These are phyloP conservation scores for Conus betulinus DNA, from an alignment of 1,140 invertebrate species.

Conservation along the genomic window DNA sequence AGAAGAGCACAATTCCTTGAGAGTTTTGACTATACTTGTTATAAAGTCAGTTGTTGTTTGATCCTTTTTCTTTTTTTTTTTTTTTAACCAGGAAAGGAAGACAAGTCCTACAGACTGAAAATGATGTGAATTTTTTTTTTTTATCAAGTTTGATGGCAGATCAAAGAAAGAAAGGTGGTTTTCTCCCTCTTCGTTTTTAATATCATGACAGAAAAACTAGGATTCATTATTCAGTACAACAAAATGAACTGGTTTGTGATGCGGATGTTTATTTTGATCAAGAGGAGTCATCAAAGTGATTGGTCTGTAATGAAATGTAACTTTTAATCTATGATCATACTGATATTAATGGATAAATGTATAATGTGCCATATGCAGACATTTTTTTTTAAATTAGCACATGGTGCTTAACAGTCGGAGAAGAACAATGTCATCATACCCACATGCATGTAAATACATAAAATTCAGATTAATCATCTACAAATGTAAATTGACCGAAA, in stretches of 20 bases:
- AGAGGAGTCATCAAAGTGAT: neutral
- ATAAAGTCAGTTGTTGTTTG: too few relatives aligned
- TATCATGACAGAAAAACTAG: too few relatives aligned
- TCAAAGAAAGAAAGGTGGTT: too few relatives aligned
- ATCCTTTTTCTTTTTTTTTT: too few relatives aligned
- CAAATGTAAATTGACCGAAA: neutral
- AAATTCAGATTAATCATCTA: neutral
- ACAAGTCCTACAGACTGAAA: too few relatives aligned
- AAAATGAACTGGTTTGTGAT: neutral
- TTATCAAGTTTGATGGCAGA: too few relatives aligned
- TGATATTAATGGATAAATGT: neutral
- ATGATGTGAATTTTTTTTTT: too few relatives aligned
- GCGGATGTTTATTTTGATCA: neutral
- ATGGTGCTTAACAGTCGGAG: neutral
- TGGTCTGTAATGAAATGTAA: neutral
- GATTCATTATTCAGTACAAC: neutral
- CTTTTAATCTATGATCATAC: neutral
- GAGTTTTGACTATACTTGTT: too few relatives aligned
- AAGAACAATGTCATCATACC: neutral
- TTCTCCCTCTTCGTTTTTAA: too few relatives aligned
- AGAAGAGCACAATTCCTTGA: too few relatives aligned
- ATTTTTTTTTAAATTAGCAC: neutral
- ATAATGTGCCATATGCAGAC: neutral
- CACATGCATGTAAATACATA: slow-evolving; percentile 11
- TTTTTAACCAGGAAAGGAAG: too few relatives aligned